Evolutionary conservation across 1,140 invertebrate species (phyloP), one percentile per base, ranked within the genome.

Genomic region (Tetramorium parvispinum): DNA sequence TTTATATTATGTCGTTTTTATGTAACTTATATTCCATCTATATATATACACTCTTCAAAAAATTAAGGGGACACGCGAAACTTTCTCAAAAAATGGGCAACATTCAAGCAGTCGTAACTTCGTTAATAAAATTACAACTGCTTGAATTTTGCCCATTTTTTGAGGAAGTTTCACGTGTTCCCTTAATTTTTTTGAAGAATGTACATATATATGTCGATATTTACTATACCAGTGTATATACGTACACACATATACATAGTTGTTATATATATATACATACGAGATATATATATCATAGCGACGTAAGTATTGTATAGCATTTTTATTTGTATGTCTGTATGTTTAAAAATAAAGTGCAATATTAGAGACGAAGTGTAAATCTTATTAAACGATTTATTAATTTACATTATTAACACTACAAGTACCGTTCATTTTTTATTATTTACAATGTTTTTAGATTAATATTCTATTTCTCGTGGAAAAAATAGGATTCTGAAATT

Each of bases 331-430:
- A 92, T 91, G 86, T 91, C 85, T 92, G 87, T 92, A 92, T 75
- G 88, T 92, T 91, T 77, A 77, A 91, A 91, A 91, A 93, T 92
- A 93, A 92, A 93, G 91, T 93, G 91, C 92, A 93, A 93, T 93
- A 90, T 77, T 85, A 85, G 49, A 53, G 3, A 68, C n/a, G 11
- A 51, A 46, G 51, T 40, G 4, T 49, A 55, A 51, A 21, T 37
- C 3, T 5, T 71, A 53, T 11, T 5, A 11, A 51, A 51, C 8
- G 0, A 71, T 55, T 11, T n/a, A 18, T 51, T 71, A 7, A 71
- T n/a, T 43, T 43, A 32, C 27, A 32, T 32, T 32, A 32, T 32
- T 32, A 2, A 32, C 27, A 32, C 27, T 32, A 32, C 27, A 32
- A 32, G 27, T 32, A 32, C 27, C 2, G 27, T 2, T 32, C 32